These are phyloP conservation scores for Speoplatyrhinus poulsoni DNA, from an alignment of 2,113 vertebrate species.

Conservation along the genomic window DNA sequence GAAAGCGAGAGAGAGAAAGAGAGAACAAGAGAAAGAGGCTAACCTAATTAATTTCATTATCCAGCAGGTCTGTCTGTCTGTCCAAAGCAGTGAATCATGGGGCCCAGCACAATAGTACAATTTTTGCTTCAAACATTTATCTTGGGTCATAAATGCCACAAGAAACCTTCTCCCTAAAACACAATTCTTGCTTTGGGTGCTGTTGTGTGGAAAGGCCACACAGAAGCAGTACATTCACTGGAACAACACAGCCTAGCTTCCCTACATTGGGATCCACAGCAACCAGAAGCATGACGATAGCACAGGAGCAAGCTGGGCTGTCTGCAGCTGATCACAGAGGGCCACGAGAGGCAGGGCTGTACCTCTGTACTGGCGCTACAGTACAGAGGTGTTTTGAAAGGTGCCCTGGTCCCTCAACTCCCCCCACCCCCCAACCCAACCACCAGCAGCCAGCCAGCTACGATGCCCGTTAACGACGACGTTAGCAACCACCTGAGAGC, in stretches of 20 bases:
- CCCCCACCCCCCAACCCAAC: neutral
- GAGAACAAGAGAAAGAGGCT: conserved; percentile 10
- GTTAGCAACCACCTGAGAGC: neutral
- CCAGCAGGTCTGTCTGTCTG: conserved; percentile 42
- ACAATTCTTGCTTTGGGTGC: neutral
- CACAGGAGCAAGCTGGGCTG: conserved; percentile 3
- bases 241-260: conserved; percentile 22
- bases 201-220: conserved; percentile 22
- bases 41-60: conserved; percentile 55
- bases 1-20: conserved; percentile 13
- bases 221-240: conserved; percentile 47
- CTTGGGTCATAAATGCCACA: conserved; percentile 18
- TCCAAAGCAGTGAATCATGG: conserved; percentile 40
- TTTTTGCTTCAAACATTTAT: conserved; percentile 43
- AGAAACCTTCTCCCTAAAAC: conserved; percentile 14
- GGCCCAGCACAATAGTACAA: conserved; percentile 47
- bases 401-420: neutral
- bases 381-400: neutral
- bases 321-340: neutral
- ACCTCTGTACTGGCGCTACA: neutral
- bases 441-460: neutral
- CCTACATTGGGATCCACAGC: conserved; percentile 14
- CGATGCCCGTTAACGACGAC: neutral
- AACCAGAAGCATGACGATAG: conserved; percentile 9
- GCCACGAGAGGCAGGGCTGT: neutral